Base-by-base conservation (phyloP, 92 coral and sea anemone genomes). In the Blastomussa wellsi region DNA sequence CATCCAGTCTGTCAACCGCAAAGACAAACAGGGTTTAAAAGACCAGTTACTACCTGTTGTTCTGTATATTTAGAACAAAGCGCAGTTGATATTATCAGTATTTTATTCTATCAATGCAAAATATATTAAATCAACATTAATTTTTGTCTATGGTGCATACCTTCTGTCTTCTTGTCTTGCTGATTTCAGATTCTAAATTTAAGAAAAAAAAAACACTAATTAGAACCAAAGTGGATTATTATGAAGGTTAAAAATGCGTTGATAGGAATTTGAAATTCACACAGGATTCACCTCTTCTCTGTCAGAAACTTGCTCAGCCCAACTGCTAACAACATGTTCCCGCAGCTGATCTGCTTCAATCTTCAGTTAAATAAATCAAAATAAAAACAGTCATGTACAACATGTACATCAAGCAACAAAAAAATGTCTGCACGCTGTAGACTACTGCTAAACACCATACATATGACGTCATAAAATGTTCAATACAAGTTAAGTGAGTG, bases 231-330 rank as follows among this genome's bases (percentile, higher is more conserved):
- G 35, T 38, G 11, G 44, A 7, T 15, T 38, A 38, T 20, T 37
- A 29, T n/a, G 4, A 17, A 2, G 59, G 22, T 52, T 52, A 67
- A 0, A 67, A 36, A 67, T 28, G 0, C 20, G 6, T 59, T 59
- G 7, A 59, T 15, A 19, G 22, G 24, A 26, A 59, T 36, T 72
- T 24, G 44, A 69, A 70, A 32, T 5, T 28, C 28, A n/a, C 31
- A 16, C 11, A 19, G 41, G 19, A 7, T 49, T 36, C 16, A 96
- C 99, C 92, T 92, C 89, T 90, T 88, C 91, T 86, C 85, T 92
- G 78, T 94, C 95, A 26, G 87, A 82, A 51, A 91, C 90, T 86
- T 96, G 99, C 57, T 87, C 99, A 72, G 91, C 93, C 99, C 99
- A 96, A 51, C 91, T 85, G 38, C 85, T 86, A 47, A 96, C 97